These are phyloP conservation scores for Pseudanteris insignis DNA, from an alignment of 2,888 invertebrate species.

Conservation along the genomic window DNA sequence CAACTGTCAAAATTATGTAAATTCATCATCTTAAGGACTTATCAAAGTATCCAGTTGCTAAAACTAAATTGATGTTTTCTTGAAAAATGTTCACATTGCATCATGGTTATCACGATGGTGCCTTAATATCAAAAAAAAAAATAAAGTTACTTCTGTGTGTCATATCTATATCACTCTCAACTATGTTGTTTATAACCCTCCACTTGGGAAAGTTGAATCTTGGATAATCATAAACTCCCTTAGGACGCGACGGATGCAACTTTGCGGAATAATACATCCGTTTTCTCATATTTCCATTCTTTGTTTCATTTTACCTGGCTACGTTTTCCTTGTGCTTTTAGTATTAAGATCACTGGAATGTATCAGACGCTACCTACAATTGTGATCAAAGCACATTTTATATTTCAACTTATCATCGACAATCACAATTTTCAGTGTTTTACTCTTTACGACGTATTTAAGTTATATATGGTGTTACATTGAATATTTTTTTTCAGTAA, in stretches of 20 bases:
- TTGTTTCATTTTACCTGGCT: slow-evolving; percentile 20
- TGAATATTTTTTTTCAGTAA: too few relatives aligned
- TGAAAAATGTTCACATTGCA: slow-evolving; percentile 12
- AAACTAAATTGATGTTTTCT: slow-evolving; percentile 2
- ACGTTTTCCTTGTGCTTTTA: slow-evolving; percentile 13
- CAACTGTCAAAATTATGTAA: too few relatives aligned
- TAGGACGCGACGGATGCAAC: slow-evolving; percentile 26
- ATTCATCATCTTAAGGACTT: too few relatives aligned
- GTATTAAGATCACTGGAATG: not conserved
- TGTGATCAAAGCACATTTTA: too few relatives aligned
- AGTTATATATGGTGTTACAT: too few relatives aligned
- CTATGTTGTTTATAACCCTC: slow-evolving; percentile 9
- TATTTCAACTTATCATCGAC: too few relatives aligned
- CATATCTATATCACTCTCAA: slow-evolving; percentile 11
- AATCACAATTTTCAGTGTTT: too few relatives aligned
- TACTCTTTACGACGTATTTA: too few relatives aligned
- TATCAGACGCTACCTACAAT: too few relatives aligned
- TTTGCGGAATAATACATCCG: slow-evolving; percentile 27
- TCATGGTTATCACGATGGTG: slow-evolving; percentile 11
- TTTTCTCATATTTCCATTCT: slow-evolving; percentile 19
- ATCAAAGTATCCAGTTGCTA: too few relatives aligned
- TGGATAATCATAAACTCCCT: slow-evolving; percentile 17
- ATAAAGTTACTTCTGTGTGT: slow-evolving; percentile 13
- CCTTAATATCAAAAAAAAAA: slow-evolving; percentile 16
- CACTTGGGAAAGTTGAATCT: slow-evolving; percentile 6